Percentiles rank a stretch among this genome's conserved stretches.
Conservation (phyloP, 2,113 vertebrate genomes). For the Pterocles gutturalis region DNA sequence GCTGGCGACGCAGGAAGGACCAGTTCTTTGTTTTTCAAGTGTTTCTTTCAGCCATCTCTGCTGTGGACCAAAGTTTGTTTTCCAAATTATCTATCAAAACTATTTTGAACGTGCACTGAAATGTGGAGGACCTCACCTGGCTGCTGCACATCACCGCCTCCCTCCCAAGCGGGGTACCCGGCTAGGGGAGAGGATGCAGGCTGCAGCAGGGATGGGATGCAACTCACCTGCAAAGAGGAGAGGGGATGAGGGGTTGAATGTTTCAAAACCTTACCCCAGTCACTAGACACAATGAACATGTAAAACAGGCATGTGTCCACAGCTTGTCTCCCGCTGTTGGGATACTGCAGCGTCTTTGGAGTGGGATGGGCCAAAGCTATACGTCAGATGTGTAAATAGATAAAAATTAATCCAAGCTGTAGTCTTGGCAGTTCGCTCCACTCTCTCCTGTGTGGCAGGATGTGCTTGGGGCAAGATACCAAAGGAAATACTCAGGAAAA, state of each 20-base stretch:
- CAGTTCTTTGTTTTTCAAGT: background rate
- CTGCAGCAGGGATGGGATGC: background rate
- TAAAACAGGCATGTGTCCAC: background rate
- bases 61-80: background rate
- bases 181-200: background rate
- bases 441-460: background rate
- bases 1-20: background rate
- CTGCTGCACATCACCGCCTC: background rate
- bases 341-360: background rate
- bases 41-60: background rate
- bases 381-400: background rate
- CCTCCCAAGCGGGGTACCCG: background rate
- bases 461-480: background rate
- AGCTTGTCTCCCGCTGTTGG: background rate
- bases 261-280: background rate
- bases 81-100: background rate
- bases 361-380: background rate
- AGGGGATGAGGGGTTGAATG: rapidly evolving
- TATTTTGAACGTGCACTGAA: background rate
- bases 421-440: background rate
- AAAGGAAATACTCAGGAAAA: background rate
- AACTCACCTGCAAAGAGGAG: background rate
- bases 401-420: background rate
- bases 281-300: background rate
- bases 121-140: background rate